Percentiles rank a stretch among this genome's conserved stretches.
Evolutionary conservation across 2,888 invertebrate species (phyloP).

Genomic region (Leptothorax acervorum): DNA sequence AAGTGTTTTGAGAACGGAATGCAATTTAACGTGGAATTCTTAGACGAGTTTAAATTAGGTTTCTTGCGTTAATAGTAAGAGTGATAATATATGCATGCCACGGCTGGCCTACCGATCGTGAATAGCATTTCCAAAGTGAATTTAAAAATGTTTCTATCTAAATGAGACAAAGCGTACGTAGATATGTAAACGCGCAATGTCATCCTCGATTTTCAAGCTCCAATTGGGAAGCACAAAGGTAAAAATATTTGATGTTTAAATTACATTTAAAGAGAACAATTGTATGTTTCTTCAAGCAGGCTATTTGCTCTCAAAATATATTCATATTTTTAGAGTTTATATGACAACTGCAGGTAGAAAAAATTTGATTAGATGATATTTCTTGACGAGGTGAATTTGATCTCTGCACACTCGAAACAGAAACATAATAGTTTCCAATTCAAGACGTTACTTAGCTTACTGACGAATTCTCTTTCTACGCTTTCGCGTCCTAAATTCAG

Average conservation of each 20-base stretch:
- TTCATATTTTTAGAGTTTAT: background rate
- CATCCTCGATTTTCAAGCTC: background rate
- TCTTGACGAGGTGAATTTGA: slow-evolving; percentile 20
- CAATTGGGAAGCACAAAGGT: background rate
- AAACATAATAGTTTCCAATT: slow-evolving; percentile 28
- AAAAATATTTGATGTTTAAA: background rate
- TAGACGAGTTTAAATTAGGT: slow-evolving; percentile 53
- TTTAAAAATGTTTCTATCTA: slow-evolving; percentile 5
- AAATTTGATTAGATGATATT: slow-evolving; percentile 23
- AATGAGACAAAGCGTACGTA: background rate
- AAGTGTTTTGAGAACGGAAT: slow-evolving; percentile 65
- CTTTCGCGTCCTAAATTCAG: slow-evolving; percentile 24
- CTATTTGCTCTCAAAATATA: background rate
- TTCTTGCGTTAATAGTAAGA: slow-evolving; percentile 24
- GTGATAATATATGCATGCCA: slow-evolving; percentile 20
- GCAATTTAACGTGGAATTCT: slow-evolving; percentile 66
- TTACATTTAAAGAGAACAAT: background rate
- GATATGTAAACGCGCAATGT: background rate
- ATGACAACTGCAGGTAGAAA: background rate
- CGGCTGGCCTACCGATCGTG: slow-evolving; percentile 12
- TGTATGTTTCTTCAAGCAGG: slow-evolving; percentile 2
- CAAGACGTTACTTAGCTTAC: background rate
- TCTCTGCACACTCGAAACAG: background rate
- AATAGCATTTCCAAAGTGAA: background rate
- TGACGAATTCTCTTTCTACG: slow-evolving; percentile 39